Evolutionary conservation across 30 jellyfish, hydroid and myxozoan species (phyloP), one percentile per base, ranked within the genome.

Genomic region (Rhopilema esculentum): DNA sequence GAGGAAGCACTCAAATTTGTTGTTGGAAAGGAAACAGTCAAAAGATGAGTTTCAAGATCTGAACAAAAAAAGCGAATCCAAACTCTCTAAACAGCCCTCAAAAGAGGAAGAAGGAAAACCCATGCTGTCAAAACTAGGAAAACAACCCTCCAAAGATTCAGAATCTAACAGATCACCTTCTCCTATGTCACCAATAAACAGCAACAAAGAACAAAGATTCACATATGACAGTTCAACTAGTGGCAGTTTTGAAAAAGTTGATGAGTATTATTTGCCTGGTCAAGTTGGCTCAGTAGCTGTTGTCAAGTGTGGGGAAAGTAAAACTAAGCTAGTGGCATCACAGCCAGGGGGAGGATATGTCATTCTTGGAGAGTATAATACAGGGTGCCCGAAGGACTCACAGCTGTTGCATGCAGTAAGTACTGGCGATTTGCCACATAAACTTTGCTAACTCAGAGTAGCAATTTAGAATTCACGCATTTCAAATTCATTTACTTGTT

Each of bases 261-360:
- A 83, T n/a, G 88, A 93, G 25, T 85, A 80, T 28, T 81, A 83
- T 16, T 68, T 93, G 66, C 86, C 86, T 1, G 98, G 92, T 9
- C 98, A 93, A 77, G 72, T 93, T 21, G 98, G 98, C 51, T 93
- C 98, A 0, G 73, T 88, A 27, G 98, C 98, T 6, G 82, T 84
- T 20, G 50, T 87, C 27, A 75, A 52, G 25, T 57, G 66, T 33
- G 61, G 31, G 77, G 86, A 93, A 25, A 92, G 96, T 12, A 48
- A 61, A 26, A 87, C 79, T 17, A 96, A 75, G 32, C 84, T 95
- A 21, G 72, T 95, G 25, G 99, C 95, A 22, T 95, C 99, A 29
- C 99, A 95, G 73, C 97, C 97, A 27, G 92, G 89, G 4, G 99
- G 99, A 61, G 97, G 99, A 6, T 95, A 89, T 86, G 84, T 90